Conservation (phyloP, 2,888 invertebrate species). For the Harmothoe impar region DNA sequence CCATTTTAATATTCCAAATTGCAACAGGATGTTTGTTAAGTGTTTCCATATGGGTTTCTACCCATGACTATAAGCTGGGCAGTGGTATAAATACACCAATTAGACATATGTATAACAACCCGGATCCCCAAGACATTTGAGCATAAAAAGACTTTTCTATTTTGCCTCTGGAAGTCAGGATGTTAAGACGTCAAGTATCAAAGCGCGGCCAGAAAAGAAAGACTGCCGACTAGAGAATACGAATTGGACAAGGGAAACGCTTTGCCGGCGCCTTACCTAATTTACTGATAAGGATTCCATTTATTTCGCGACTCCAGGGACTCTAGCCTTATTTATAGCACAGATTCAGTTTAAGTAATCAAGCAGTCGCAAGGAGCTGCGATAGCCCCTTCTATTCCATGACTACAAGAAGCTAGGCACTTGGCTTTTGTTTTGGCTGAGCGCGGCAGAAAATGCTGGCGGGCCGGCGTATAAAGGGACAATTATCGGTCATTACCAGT, state of each 20-base stretch:
- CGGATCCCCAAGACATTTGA: too few species aligned
- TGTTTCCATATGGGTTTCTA: too few species aligned
- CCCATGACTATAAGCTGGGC: too few species aligned
- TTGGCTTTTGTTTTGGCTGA: neutral
- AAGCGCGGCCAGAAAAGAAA: too few species aligned
- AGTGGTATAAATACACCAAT: too few species aligned
- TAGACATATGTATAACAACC: too few species aligned
- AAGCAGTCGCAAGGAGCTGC: neutral
- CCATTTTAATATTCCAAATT: too few species aligned
- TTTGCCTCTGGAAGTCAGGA: too few species aligned
- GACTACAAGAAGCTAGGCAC: neutral
- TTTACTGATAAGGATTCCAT: constrained; percentile 48
- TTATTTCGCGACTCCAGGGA: neutral
- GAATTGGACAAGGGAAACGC: neutral
- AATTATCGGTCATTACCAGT: neutral
- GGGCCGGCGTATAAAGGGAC: neutral
- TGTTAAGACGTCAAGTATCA: too few species aligned
- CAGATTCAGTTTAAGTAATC: constrained; percentile 34
- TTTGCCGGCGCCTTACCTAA: constrained; percentile 36
- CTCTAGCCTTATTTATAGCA: constrained; percentile 1
- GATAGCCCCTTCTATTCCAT: neutral
- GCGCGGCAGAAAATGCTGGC: neutral
- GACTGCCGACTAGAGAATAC: neutral
- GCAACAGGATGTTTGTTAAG: too few species aligned
- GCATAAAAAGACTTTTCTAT: too few species aligned